phyloP scores from a whole-genome alignment of 2,113 vertebrate species.

The Butorides virescens region DNA sequence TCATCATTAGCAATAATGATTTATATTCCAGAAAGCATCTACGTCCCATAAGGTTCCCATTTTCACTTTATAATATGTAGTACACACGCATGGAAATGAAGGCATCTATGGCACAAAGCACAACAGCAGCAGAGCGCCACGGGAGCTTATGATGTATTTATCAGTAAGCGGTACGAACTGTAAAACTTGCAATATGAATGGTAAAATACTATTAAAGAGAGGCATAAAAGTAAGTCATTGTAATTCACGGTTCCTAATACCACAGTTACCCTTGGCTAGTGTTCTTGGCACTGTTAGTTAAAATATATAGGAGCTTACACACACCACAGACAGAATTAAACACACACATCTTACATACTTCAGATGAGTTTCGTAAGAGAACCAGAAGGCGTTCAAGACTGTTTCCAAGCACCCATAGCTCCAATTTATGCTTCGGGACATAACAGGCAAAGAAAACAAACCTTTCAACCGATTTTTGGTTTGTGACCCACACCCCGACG shows the following conservation, averaged over 20 bases:
- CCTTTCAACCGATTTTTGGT: not conserved
- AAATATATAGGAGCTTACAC: not conserved
- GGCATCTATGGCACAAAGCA: not conserved
- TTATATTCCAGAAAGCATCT: not conserved
- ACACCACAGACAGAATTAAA: not conserved
- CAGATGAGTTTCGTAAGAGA: not conserved
- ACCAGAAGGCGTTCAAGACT: not conserved
- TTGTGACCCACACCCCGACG: not conserved
- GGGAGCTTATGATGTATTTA: not conserved
- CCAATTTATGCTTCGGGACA: not conserved
- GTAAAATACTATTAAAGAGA: not conserved
- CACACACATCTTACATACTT: not conserved
- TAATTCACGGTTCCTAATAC: not conserved
- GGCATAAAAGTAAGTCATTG: not conserved
- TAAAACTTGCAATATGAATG: not conserved
- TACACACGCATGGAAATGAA: not conserved
- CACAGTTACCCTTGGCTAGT: not conserved
- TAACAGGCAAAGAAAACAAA: slow-evolving; percentile 2
- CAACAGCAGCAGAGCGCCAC: not conserved
- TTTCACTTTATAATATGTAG: not conserved
- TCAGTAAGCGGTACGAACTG: not conserved
- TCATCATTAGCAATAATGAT: slow-evolving; percentile 34
- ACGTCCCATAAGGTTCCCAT: not conserved
- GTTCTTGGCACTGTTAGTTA: not conserved
- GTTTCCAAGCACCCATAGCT: slow-evolving; percentile 2